Evolutionary conservation across 2,113 vertebrate genomes (phyloP).

Genomic region (Clupea harengus): DNA sequence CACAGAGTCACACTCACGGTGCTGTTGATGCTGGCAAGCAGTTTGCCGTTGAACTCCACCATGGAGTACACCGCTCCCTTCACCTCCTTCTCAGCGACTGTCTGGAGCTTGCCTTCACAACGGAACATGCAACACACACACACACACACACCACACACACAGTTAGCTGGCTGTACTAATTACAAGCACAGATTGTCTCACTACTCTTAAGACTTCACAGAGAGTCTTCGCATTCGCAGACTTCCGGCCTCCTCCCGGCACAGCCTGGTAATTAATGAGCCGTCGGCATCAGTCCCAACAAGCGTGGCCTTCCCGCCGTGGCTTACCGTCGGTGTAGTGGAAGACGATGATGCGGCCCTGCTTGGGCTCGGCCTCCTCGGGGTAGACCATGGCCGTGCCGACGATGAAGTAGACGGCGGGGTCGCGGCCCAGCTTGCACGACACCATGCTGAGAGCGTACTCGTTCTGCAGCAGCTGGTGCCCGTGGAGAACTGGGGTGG

Average conservation of each 20-base stretch:
- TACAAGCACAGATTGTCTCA: neutral
- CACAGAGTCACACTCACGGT: conserved; percentile 74
- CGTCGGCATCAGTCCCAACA: neutral
- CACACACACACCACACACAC: neutral
- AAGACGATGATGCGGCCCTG: conserved; percentile 97
- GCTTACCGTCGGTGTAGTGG: conserved; percentile 93
- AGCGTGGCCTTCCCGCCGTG: neutral
- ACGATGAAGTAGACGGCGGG: conserved; percentile 94
- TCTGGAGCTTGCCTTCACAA: conserved; percentile 90
- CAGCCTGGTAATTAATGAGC: too few species aligned
- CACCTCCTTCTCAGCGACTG: conserved; percentile 96
- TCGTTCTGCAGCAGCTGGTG: conserved; percentile 97
- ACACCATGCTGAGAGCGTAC: conserved; percentile 95
- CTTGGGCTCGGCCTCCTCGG: conserved; percentile 96
- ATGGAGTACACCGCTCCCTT: conserved; percentile 98
- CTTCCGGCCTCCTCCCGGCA: neutral
- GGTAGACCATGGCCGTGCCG: conserved; percentile 98
- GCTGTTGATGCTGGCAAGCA: conserved; percentile 98
- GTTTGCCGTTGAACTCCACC: conserved; percentile 98
- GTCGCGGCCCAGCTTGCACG: conserved; percentile 92
- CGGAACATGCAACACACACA: neutral
- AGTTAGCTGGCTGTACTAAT: neutral
- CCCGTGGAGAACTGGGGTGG: conserved; percentile 84
- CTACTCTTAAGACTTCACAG: too few species aligned
- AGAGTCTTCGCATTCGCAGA: too few species aligned